A percentile compares a stretch with the other conserved stretches of the same genome.
Evolutionary conservation across 1,140 invertebrate species (phyloP).

Genomic region (Drosophila insularis): DNA sequence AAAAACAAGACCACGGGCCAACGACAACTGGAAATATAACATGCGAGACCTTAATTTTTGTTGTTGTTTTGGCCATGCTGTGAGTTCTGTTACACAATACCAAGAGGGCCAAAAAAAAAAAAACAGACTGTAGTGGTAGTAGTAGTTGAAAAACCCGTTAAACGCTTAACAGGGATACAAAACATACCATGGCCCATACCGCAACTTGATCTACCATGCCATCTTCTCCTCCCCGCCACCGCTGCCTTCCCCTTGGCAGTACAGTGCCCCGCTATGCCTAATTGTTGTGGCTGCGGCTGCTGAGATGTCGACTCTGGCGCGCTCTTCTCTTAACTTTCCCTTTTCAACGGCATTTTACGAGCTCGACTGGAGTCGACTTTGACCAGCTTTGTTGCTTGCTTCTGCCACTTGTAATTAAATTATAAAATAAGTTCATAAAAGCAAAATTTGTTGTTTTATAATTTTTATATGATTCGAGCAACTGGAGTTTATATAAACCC

Average conservation of each 20-base stretch:
- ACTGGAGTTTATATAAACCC: conserved; percentile 59
- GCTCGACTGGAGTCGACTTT: conserved; percentile 55
- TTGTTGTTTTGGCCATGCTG: conserved; percentile 46
- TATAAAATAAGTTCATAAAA: conserved; percentile 80
- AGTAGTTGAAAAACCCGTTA: conserved; percentile 70
- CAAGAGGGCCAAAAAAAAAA: conserved; percentile 56
- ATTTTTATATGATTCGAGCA: conserved; percentile 54
- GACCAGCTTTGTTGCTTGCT: conserved; percentile 33
- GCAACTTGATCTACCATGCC: conserved; percentile 68
- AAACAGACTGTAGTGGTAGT: neutral
- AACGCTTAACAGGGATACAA: conserved; percentile 58
- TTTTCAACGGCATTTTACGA: conserved; percentile 78
- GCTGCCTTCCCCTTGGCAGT: conserved; percentile 12
- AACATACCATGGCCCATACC: conserved; percentile 19
- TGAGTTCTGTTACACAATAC: conserved; percentile 78
- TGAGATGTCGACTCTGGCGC: neutral
- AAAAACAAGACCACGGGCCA: conserved; percentile 30
- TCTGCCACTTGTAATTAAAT: conserved; percentile 70
- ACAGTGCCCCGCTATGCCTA: conserved; percentile 40
- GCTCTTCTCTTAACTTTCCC: conserved; percentile 69
- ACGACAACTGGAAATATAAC: conserved; percentile 51
- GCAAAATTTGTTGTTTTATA: conserved; percentile 69
- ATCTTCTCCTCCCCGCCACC: conserved; percentile 21
- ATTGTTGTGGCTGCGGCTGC: conserved; percentile 33
- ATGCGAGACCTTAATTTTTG: conserved; percentile 63